phyloP scores from a whole-genome alignment of 2,888 invertebrate species.

The Thyatira batis region DNA sequence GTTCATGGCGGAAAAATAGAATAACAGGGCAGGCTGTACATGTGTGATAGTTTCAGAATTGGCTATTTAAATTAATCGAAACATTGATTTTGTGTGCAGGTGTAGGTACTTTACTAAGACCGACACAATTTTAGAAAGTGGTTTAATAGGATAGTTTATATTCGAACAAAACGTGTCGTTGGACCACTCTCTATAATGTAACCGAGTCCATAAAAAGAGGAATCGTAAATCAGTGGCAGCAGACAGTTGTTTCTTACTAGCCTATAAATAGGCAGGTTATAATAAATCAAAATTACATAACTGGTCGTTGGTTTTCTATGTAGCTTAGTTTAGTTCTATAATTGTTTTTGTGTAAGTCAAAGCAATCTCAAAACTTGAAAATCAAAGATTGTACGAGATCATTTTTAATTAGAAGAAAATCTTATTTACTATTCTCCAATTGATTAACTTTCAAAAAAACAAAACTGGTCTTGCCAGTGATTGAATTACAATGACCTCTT shows the following conservation, averaged over 20 bases:
- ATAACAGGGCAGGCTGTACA: too few species aligned
- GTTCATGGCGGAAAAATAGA: too few species aligned
- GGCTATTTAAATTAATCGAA: too few species aligned
- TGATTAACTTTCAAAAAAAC: not conserved
- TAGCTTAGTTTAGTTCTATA: not conserved
- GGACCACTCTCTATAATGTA: slow-evolving; percentile 17
- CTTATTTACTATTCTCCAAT: not conserved
- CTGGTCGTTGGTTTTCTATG: not conserved
- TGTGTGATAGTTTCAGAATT: too few species aligned
- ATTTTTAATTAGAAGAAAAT: not conserved
- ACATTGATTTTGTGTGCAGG: slow-evolving; percentile 13
- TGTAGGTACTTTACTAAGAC: slow-evolving; percentile 17
- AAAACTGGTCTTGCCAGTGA: not conserved
- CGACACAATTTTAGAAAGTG: slow-evolving; percentile 47
- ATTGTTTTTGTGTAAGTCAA: not conserved
- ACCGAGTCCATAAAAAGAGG: slow-evolving; percentile 28
- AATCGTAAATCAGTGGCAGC: slow-evolving; percentile 36
- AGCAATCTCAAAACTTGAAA: not conserved
- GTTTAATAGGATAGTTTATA: slow-evolving; percentile 51
- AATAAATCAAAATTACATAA: slow-evolving; percentile 28
- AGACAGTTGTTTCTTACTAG: slow-evolving; percentile 18
- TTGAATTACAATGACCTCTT: not conserved
- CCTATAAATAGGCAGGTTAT: slow-evolving; percentile 14
- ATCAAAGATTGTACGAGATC: not conserved
- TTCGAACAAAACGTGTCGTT: slow-evolving; percentile 40